Percentiles rank a stretch among this genome's conserved stretches.
These are phyloP conservation scores for Cataglyphis altisquamis DNA, from an alignment of 2,888 invertebrate species.

Conservation along the genomic window DNA sequence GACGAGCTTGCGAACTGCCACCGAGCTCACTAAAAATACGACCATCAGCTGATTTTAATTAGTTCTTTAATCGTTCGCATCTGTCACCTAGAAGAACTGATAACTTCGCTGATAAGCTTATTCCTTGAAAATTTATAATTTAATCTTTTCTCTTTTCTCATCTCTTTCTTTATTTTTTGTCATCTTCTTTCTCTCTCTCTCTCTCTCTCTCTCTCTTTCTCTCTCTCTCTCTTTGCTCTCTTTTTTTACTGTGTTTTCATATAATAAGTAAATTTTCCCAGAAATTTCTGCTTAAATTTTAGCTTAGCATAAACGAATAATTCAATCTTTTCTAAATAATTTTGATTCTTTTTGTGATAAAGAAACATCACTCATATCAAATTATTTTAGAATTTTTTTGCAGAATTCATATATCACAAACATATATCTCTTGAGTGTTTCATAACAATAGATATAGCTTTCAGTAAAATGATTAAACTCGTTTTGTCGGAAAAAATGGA, in stretches of 20 bases:
- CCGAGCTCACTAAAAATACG: constrained; percentile 39
- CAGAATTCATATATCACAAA: not conserved
- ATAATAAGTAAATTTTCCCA: not conserved
- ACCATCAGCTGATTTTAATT: constrained; percentile 47
- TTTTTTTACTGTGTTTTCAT: not conserved
- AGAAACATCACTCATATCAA: not conserved
- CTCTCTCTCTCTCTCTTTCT: not conserved
- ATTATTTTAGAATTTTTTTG: not conserved
- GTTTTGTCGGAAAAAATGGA: constrained; percentile 5
- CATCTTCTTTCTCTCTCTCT: not conserved
- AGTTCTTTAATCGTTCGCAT: constrained; percentile 52
- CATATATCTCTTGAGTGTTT: not conserved
- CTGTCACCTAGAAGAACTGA: constrained; percentile 35
- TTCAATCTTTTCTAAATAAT: not conserved
- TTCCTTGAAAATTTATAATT: constrained; percentile 7
- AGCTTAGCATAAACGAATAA: not conserved
- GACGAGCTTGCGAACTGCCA: constrained; percentile 11
- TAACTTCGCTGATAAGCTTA: constrained; percentile 25
- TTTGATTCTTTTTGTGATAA: not conserved
- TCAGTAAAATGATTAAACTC: not conserved
- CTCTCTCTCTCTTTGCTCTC: not conserved
- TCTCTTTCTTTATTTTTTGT: not conserved
- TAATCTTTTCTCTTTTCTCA: not conserved
- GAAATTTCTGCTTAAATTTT: not conserved
- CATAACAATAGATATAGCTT: not conserved